Conservation (phyloP, 2,888 invertebrate genomes). For the Agriopis leucophaearia region DNA sequence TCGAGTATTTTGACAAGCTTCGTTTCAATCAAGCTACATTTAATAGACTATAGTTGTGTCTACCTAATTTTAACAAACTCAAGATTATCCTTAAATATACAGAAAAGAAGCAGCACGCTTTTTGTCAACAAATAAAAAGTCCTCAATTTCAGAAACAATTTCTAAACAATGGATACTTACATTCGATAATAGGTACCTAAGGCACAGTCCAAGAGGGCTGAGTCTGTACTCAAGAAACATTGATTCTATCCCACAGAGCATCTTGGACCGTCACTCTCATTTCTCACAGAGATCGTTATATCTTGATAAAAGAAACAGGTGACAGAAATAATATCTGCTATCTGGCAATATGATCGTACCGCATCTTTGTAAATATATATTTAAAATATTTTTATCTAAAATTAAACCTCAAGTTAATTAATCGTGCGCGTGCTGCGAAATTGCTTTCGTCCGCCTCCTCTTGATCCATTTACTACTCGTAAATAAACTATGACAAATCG, state of each 20-base stretch:
- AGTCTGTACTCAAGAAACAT: neutral
- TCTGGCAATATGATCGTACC: neutral
- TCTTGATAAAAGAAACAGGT: neutral
- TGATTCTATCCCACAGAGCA: neutral
- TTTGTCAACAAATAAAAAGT: neutral
- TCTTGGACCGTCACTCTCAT: neutral
- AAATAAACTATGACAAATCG: slow-evolving; percentile 42
- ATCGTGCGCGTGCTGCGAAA: slow-evolving; percentile 15
- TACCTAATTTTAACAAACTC: too few relatives aligned
- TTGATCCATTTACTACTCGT: slow-evolving; percentile 32
- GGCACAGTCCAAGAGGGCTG: neutral
- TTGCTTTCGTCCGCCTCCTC: slow-evolving; percentile 25
- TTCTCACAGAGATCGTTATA: neutral
- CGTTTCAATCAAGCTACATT: too few relatives aligned
- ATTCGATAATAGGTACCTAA: neutral
- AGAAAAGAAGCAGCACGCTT: neutral
- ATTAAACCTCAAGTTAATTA: slow-evolving; percentile 19
- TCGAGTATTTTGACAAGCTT: too few relatives aligned
- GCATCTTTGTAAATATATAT: neutral
- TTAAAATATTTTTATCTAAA: slow-evolving; percentile 3
- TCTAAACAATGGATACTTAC: neutral
- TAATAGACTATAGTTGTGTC: too few relatives aligned
- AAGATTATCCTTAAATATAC: too few relatives aligned
- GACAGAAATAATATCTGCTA: neutral
- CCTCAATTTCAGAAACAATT: neutral